Evolutionary conservation across 2,888 invertebrate species (phyloP), one percentile per base, ranked within the genome.

Genomic region (Empis stercorea): DNA sequence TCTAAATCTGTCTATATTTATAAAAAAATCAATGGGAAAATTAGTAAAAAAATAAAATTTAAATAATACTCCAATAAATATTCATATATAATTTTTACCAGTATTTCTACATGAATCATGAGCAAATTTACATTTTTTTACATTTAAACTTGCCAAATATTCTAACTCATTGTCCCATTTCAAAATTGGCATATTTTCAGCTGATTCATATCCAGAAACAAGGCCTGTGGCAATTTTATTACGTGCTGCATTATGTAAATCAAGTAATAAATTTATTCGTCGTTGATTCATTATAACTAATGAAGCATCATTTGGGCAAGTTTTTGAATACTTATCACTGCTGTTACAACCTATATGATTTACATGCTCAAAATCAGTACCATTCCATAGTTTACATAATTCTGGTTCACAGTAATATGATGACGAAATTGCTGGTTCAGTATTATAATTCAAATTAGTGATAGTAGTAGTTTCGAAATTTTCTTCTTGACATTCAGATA

Each of bases 21-120:
- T 34, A 34, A 34, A 13, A 4, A 32, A 5, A 32, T 13, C 3
- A 13, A 32, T 32, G n/a, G n/a, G n/a, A n/a, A n/a, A n/a, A n/a
- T n/a, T n/a, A n/a, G n/a, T n/a, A n/a, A n/a, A n/a, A n/a, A n/a
- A n/a, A n/a, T n/a, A n/a, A n/a, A n/a, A n/a, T n/a, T n/a, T n/a
- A n/a, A n/a, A n/a, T n/a, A n/a, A n/a, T n/a, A n/a, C n/a, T n/a
- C n/a, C n/a, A n/a, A n/a, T n/a, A n/a, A n/a, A n/a, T n/a, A n/a
- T n/a, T n/a, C n/a, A n/a, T n/a, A n/a, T n/a, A n/a, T n/a, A n/a
- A n/a, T 15, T 20, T 20, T 45, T 43, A 51, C 56, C 55, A 10
- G 66, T 65, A 50, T 66, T 66, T 17, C 61, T 61, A 49, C 66
- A 67, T 36, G 54, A 43, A 53, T 67, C 66, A 44, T 66, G 66